Evolutionary conservation across 35 echinoderm and acorn worm genomes (phyloP), one percentile per base, ranked within the genome.

Genomic region (Holothuria glaberrima): DNA sequence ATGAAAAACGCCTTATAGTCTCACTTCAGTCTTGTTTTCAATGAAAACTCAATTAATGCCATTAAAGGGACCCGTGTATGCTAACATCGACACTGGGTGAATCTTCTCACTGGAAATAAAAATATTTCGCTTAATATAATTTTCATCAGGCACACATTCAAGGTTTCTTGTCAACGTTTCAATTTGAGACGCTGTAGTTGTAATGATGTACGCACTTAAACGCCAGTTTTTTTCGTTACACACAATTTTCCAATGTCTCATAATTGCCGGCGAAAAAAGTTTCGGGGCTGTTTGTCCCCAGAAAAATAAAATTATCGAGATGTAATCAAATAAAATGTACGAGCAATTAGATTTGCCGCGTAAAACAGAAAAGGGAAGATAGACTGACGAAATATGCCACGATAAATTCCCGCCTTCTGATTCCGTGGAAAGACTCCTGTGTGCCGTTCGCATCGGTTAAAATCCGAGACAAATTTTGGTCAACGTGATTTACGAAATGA

Each of bases 261-360:
- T 78, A 48, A 78, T 78, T 48, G 50, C 44, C 36, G 21, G 74
- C 21, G 50, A 48, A 9, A 75, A 82, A 82, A 62, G 26, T 64
- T 35, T 21, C 58, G 59, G 30, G 33, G 59, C 59, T 84, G 80
- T 64, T 61, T 84, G 80, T 32, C 58, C 29, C 54, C 22, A 84
- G 31, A 84, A 84, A 84, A 84, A 84, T 84, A 64, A 84, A 84
- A 84, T 84, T 64, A 84, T 84, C 54, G 21, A 84, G 41, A 84
- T 61, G 58, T 84, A 78, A 78, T 78, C 74, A 78, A 78, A 78
- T 78, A 50, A 78, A 78, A 26, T 78, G 74, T 27, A 48, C 5
- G 20, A 48, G 50, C 74, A 78, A 78, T 78, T 78, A 48, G 50
- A 78, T 78, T 78, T 78, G 44, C 74, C 35, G 74, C 74, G 74